phyloP scores from a whole-genome alignment of 2,797 vertebrate genomes.

The Ctenopoma kingsleyae region DNA sequence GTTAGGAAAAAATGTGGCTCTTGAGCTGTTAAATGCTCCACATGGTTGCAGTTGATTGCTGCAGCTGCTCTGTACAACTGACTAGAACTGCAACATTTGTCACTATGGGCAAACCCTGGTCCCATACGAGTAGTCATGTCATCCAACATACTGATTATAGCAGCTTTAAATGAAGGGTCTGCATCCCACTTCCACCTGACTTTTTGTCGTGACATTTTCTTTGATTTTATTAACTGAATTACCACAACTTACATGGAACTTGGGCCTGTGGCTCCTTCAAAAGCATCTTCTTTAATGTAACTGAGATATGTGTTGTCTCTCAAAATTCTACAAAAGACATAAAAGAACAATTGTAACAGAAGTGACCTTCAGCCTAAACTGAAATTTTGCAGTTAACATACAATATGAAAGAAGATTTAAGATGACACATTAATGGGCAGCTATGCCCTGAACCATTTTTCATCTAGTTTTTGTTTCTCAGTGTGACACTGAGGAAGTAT shows the following conservation, averaged over 20 bases:
- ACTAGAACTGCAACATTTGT: no score
- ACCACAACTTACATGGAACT: conserved; percentile 87
- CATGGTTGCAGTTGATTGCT: no score
- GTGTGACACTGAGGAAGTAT: conserved; percentile 52
- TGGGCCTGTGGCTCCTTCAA: conserved; percentile 89
- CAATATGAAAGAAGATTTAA: conserved; percentile 28
- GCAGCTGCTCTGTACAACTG: no score
- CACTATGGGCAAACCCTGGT: background rate
- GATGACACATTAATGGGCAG: conserved; percentile 48
- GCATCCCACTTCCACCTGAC: background rate
- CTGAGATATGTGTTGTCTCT: conserved; percentile 88
- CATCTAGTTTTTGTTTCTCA: conserved; percentile 36
- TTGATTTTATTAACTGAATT: background rate
- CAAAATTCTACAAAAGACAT: conserved; percentile 83
- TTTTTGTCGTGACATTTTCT: background rate
- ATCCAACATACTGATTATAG: background rate
- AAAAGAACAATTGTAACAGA: conserved; percentile 10
- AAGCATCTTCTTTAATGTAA: conserved; percentile 87
- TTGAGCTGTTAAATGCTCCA: no score
- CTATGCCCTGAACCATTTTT: conserved; percentile 39
- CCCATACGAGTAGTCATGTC: background rate
- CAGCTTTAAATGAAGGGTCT: background rate
- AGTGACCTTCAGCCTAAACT: conserved; percentile 30
- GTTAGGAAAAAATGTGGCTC: no score
- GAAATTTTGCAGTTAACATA: conserved; percentile 18